Evolutionary conservation across 2,888 invertebrate genomes (phyloP).

Genomic region (Craniophora ligustri): DNA sequence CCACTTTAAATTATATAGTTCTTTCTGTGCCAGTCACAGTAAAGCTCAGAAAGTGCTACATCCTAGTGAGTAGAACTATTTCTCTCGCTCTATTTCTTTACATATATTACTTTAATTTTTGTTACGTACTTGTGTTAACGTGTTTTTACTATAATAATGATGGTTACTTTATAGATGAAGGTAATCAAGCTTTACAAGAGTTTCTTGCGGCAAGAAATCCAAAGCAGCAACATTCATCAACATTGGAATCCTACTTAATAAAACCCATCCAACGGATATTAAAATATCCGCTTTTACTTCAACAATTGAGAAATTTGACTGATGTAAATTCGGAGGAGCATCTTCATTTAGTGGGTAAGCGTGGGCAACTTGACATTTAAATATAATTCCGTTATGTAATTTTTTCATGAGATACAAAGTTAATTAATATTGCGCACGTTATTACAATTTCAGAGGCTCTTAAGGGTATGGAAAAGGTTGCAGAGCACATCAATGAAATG

Average conservation of each 20-base stretch:
- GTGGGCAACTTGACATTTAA: slow-evolving; percentile 82
- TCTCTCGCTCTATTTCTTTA: background rate
- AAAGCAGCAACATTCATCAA: slow-evolving; percentile 98
- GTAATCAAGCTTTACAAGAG: slow-evolving; percentile 98
- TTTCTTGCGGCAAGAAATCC: slow-evolving; percentile 98
- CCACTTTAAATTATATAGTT: slow-evolving; percentile 99
- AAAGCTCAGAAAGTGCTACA: slow-evolving; percentile 99
- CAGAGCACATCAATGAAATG: slow-evolving; percentile 99
- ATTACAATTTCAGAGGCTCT: slow-evolving; percentile 92
- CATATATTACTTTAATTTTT: background rate
- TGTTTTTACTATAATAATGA: background rate
- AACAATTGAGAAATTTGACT: slow-evolving; percentile 97
- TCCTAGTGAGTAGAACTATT: slow-evolving; percentile 92
- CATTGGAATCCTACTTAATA: slow-evolving; percentile 98
- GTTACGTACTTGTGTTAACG: background rate
- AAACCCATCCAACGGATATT: slow-evolving; percentile 99
- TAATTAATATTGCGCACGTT: slow-evolving; percentile 1
- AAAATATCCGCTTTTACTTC: slow-evolving; percentile 98
- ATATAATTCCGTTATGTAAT: slow-evolving; percentile 13
- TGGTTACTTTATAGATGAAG: slow-evolving; percentile 96
- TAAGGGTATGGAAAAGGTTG: slow-evolving; percentile 99
- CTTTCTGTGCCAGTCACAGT: slow-evolving; percentile 99
- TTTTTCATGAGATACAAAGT: slow-evolving; percentile 1
- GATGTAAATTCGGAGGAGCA: slow-evolving; percentile 98
- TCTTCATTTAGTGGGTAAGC: slow-evolving; percentile 95